These are phyloP conservation scores for Mythimna loreyi DNA, from an alignment of 2,888 invertebrate species.

Conservation along the genomic window DNA sequence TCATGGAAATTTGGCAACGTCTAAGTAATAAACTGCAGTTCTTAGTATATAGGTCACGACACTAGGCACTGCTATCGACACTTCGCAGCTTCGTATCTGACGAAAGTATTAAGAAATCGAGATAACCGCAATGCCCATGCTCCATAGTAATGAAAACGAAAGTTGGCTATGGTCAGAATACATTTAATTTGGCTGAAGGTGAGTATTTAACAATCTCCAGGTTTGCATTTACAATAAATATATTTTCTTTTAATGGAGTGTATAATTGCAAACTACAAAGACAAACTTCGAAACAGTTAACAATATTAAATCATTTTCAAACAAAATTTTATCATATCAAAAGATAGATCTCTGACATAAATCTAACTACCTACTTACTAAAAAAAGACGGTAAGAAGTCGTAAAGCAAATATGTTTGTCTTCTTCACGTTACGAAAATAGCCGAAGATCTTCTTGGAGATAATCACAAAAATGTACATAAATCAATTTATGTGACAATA, in stretches of 20 bases:
- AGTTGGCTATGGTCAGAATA: neutral
- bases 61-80: neutral
- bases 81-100: neutral
- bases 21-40: conserved; percentile 2
- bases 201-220: too few relatives aligned
- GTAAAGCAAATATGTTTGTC: neutral
- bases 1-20: conserved; percentile 8
- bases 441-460: neutral
- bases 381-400: neutral
- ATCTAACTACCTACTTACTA: neutral
- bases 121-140: neutral
- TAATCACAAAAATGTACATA: conserved; percentile 10
- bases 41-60: neutral
- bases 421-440: conserved; percentile 14
- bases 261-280: neutral
- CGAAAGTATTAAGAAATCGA: too few relatives aligned
- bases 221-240: neutral
- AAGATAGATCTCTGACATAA: neutral
- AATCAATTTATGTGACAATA: conserved; percentile 17
- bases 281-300: too few relatives aligned
- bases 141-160: neutral
- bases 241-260: neutral
- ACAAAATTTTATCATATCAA: neutral
- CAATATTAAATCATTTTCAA: too few relatives aligned
- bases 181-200: neutral